Percentiles rank a stretch among this genome's conserved stretches.
These are phyloP conservation scores for Lasioglossum figueresi DNA, from an alignment of 2,888 invertebrate genomes.

Conservation along the genomic window DNA sequence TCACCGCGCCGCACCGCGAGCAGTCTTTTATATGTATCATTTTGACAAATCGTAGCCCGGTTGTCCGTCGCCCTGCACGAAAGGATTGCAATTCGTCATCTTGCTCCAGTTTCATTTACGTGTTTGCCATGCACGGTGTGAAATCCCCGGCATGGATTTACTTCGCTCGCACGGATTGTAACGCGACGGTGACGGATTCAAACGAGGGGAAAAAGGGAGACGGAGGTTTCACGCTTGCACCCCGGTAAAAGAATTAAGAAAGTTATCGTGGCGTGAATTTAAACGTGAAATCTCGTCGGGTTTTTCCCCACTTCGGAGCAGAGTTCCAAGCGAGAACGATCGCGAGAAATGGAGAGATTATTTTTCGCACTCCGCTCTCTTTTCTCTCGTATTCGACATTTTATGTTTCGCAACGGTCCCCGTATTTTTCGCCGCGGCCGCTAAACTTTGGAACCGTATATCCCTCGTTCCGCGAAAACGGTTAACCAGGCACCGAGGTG, in stretches of 20 bases:
- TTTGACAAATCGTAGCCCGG: conserved; percentile 48
- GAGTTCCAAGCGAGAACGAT: conserved; percentile 14
- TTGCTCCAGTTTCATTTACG: conserved; percentile 56
- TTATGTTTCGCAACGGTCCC: conserved; percentile 27
- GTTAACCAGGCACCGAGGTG: conserved; percentile 26
- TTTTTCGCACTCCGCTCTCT: conserved; percentile 20
- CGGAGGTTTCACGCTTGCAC: not conserved
- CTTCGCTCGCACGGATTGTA: conserved; percentile 37
- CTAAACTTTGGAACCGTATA: not conserved
- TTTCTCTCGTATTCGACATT: conserved; percentile 25
- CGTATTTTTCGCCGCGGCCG: not conserved
- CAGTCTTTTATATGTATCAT: conserved; percentile 34
- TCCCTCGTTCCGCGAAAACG: conserved; percentile 3
- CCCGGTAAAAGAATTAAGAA: conserved; percentile 31
- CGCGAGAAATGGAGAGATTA: conserved; percentile 32
- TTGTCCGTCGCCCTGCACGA: conserved; percentile 54
- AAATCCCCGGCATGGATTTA: conserved; percentile 39
- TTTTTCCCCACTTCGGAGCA: too few relatives aligned
- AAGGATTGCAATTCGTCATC: conserved; percentile 70
- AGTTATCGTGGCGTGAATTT: conserved; percentile 38
- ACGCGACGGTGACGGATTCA: conserved; percentile 18
- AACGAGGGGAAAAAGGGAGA: conserved; percentile 9
- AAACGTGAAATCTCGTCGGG: conserved; percentile 7
- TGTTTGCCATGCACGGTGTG: conserved; percentile 40
- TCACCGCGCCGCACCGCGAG: not conserved